Conservation (phyloP, 2,888 invertebrate genomes). For the Troides oblongomaculatus region DNA sequence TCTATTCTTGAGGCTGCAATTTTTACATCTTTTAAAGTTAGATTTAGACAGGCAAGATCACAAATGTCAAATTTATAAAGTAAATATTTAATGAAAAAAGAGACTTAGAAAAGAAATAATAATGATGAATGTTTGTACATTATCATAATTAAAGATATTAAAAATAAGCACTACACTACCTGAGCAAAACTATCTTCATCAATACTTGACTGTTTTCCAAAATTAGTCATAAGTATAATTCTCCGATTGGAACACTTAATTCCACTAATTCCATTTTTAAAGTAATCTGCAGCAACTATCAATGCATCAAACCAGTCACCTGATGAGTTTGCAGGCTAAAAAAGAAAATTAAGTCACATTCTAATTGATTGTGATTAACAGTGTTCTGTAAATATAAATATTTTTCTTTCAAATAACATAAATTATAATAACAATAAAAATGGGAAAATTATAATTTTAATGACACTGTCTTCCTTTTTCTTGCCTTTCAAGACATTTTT, state of each 20-base stretch:
- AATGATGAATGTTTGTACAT: too few species aligned
- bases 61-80: background rate
- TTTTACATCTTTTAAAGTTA: too few species aligned
- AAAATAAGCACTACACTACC: conserved; percentile 38
- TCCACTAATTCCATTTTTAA: conserved; percentile 54
- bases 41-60: too few species aligned
- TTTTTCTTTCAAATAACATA: conserved; percentile 32
- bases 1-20: too few species aligned
- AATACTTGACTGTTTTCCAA: conserved; percentile 67
- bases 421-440: too few species aligned
- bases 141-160: background rate
- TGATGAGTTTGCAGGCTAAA: conserved; percentile 62
- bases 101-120: too few species aligned
- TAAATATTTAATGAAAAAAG: too few species aligned
- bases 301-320: conserved; percentile 85
- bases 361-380: background rate
- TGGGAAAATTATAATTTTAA: too few species aligned
- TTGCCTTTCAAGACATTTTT: too few species aligned
- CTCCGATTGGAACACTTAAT: conserved; percentile 63
- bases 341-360: background rate
- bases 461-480: too few species aligned
- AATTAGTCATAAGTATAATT: conserved; percentile 84
- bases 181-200: conserved; percentile 55
- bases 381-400: conserved; percentile 36
- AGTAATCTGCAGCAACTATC: conserved; percentile 76